Evolutionary conservation across 2,113 vertebrate species (phyloP).

Genomic region (Gymnogyps californianus): DNA sequence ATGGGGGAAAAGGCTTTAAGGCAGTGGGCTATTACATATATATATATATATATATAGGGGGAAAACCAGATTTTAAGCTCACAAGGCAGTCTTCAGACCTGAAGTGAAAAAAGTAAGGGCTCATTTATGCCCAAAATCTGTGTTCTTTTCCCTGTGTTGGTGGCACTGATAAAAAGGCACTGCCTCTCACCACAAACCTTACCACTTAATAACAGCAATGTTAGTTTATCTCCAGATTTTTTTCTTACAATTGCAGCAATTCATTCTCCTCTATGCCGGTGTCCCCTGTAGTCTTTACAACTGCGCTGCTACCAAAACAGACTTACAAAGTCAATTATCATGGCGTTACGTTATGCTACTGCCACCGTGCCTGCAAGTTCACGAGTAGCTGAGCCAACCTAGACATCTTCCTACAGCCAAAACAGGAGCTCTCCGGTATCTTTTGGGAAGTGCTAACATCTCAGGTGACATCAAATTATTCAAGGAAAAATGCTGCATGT

Average conservation of each 20-base stretch:
- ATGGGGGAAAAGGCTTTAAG: neutral
- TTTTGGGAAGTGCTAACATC: neutral
- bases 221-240: neutral
- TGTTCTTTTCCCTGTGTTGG: neutral
- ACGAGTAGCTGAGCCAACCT: neutral
- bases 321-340: accelerated
- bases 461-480: neutral
- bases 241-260: neutral
- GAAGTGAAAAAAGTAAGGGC: neutral
- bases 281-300: neutral
- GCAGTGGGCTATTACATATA: neutral
- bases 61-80: neutral
- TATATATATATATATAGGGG: too few species aligned
- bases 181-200: neutral
- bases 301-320: neutral
- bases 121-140: neutral
- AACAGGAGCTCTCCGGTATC: neutral
- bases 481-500: neutral
- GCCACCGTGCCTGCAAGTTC: neutral
- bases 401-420: neutral
- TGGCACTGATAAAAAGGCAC: neutral
- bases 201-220: neutral
- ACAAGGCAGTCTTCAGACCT: neutral
- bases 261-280: neutral
- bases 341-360: neutral